Base-by-base conservation (phyloP, 1,140 invertebrate species). In the Drosophila athabasca region DNA sequence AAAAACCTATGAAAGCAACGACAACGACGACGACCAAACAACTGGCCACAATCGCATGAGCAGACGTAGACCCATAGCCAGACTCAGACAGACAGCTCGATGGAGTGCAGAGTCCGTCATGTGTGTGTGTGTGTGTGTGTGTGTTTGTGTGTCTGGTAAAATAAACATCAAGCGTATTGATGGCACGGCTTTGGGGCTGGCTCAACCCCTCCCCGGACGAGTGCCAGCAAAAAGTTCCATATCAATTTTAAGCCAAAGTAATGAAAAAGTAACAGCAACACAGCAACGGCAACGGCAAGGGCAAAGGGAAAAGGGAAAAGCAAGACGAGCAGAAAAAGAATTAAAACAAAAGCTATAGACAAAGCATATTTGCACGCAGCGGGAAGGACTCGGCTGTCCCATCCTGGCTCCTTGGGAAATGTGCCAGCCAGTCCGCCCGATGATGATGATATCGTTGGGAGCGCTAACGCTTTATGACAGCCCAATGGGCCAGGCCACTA, bases 191-290 rank as follows among this genome's bases (percentile, higher is more conserved):
- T 0, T 26, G 60, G 73, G 53, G 24, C 29, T 35, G 31, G 13
- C 51, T 29, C 59, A 45, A 66, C 50, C 69, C 58, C 52, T 62
- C 52, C 49, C 57, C 39, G 17, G 19, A 43, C 54, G 55, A 58
- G 35, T 48, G 55, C 31, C 26, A 59, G 72, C 78, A 79, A 79
- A 85, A 87, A 88, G 75, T 89, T 83, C 83, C 84, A 87, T 87
- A 83, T 87, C 83, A 87, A 87, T 87, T 87, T 87, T 83, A 88
- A 88, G 83, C 83, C 82, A 87, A 88, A 87, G 82, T 87, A 87
- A 87, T 87, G 83, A 87, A 87, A 87, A 87, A 88, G 83, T 83
- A 88, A 78, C 80, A 79, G 52, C 69, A 62, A 74, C 29, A 39
- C 35, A 39, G 4, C 35, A 11, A 8, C 8, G 8, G 83, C 79